Percentiles rank a stretch among this genome's conserved stretches.
phyloP scores from a whole-genome alignment of 2,888 invertebrate species.

The Drosophila subquinaria region DNA sequence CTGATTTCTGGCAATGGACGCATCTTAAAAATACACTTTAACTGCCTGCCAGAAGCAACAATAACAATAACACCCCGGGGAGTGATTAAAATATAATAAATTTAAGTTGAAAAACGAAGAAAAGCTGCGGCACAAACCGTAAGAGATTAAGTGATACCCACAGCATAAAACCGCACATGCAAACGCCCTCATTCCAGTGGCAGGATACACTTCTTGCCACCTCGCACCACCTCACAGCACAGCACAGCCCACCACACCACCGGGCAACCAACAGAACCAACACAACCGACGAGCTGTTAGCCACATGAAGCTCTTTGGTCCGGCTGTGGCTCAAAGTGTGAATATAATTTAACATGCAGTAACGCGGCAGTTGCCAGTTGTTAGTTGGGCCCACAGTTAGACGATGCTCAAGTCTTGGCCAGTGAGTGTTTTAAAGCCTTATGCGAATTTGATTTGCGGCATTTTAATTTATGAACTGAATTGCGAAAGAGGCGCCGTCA shows the following conservation, averaged over 20 bases:
- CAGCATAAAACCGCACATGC: constrained; percentile 77
- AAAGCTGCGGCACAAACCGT: constrained; percentile 60
- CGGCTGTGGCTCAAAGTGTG: constrained; percentile 74
- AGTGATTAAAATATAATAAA: constrained; percentile 85
- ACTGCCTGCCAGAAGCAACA: constrained; percentile 62
- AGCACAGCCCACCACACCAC: background rate
- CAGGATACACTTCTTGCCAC: background rate
- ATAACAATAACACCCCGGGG: constrained; percentile 77
- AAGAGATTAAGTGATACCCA: constrained; percentile 80
- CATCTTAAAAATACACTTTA: constrained; percentile 72
- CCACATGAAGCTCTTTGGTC: constrained; percentile 52
- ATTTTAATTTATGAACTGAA: constrained; percentile 82
- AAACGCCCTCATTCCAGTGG: constrained; percentile 43
- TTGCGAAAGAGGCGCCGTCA: constrained; percentile 59
- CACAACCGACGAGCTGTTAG: constrained; percentile 25
- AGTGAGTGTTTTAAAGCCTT: constrained; percentile 60
- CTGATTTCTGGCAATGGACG: constrained; percentile 35
- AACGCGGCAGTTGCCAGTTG: constrained; percentile 30
- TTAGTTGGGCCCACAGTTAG: constrained; percentile 50
- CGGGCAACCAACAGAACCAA: constrained; percentile 20
- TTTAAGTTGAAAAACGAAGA: constrained; percentile 76
- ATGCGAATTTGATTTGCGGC: constrained; percentile 83
- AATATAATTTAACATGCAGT: constrained; percentile 81
- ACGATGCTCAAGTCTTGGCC: constrained; percentile 46
- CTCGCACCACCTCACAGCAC: background rate